A percentile compares a stretch with the other conserved stretches of the same genome.
phyloP scores from a whole-genome alignment of 2,888 invertebrate genomes.

The Agriopis leucophaearia region DNA sequence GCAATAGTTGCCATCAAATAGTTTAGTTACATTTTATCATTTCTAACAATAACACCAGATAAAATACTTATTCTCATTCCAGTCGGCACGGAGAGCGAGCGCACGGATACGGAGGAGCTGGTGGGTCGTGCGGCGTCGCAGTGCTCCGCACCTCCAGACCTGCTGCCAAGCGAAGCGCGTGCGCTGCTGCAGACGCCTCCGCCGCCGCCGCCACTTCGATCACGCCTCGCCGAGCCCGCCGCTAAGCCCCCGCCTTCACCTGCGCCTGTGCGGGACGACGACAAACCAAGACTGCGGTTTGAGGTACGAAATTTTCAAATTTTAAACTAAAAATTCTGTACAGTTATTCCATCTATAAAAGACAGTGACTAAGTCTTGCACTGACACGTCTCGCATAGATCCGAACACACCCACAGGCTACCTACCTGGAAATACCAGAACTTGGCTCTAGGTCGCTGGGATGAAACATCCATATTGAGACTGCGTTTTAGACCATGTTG shows the following conservation, averaged over 20 bases:
- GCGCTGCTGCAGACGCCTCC: slow-evolving; percentile 75
- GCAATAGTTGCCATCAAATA: too few relatives aligned
- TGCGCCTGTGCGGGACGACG: slow-evolving; percentile 55
- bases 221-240: slow-evolving; percentile 47
- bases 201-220: slow-evolving; percentile 55
- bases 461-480: too few relatives aligned
- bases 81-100: slow-evolving; percentile 88
- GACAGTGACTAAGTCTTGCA: not conserved
- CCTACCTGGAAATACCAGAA: too few relatives aligned
- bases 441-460: too few relatives aligned
- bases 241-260: slow-evolving; percentile 57
- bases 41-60: not conserved
- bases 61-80: slow-evolving; percentile 48
- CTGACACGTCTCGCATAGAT: too few relatives aligned
- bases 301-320: slow-evolving; percentile 63
- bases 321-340: not conserved
- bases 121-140: slow-evolving; percentile 88
- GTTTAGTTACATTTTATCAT: not conserved
- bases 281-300: slow-evolving; percentile 77
- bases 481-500: too few relatives aligned
- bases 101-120: slow-evolving; percentile 90
- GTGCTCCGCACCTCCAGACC: slow-evolving; percentile 88
- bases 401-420: too few relatives aligned
- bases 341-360: not conserved
- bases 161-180: slow-evolving; percentile 86